Evolutionary conservation across 1,140 invertebrate species (phyloP).

Genomic region (Penaeus indicus): DNA sequence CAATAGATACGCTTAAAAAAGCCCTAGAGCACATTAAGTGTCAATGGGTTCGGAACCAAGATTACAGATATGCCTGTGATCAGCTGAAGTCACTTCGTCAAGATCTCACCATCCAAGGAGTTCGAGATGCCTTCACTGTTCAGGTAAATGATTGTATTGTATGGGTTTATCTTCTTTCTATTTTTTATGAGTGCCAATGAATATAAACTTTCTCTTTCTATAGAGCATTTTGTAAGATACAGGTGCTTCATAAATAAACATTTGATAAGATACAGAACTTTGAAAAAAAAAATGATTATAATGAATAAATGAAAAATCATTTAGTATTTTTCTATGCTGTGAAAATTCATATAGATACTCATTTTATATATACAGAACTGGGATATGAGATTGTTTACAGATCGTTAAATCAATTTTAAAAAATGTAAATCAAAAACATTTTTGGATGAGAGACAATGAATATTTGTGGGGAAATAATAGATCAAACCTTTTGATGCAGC

Average conservation of each 20-base stretch:
- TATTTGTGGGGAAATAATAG: no score
- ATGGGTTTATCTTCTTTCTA: not conserved
- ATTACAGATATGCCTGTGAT: conserved; percentile 97
- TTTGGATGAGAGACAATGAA: no score
- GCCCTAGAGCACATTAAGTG: conserved; percentile 91
- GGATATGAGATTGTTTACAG: no score
- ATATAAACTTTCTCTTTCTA: no score
- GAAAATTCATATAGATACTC: no score
- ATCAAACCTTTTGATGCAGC: no score
- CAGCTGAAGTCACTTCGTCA: conserved; percentile 98
- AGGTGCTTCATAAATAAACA: no score
- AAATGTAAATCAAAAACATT: no score
- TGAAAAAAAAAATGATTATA: not conserved
- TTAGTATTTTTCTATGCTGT: not conserved
- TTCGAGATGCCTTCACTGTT: conserved; percentile 93
- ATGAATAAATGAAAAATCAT: not conserved
- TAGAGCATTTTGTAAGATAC: no score
- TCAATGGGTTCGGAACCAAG: conserved; percentile 88
- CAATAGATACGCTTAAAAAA: conserved; percentile 85
- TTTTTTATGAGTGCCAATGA: not conserved
- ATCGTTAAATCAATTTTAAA: no score
- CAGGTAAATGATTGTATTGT: conserved; percentile 69
- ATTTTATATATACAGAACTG: no score
- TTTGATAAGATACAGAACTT: no score
- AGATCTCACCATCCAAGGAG: conserved; percentile 97